phyloP scores from a whole-genome alignment of 2,113 vertebrate species.

The Pterophyllum scalare region DNA sequence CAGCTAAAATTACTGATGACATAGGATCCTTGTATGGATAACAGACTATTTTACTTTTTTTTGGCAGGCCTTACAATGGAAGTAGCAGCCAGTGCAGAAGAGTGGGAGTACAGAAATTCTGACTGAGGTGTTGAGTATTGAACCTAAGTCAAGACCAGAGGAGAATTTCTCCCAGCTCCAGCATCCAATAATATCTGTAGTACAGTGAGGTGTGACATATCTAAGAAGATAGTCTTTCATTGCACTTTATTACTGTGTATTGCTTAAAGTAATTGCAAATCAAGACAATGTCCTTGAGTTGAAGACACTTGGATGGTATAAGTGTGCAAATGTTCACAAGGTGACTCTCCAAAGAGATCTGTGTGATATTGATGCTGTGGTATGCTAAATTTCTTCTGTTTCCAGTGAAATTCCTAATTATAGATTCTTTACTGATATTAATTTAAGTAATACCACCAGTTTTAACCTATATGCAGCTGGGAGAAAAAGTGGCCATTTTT shows the following conservation, averaged over 20 bases:
- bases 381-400: constrained; percentile 25
- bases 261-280: constrained; percentile 15
- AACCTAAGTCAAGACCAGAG: constrained; percentile 69
- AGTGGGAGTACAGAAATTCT: constrained; percentile 74
- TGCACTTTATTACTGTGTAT: background rate
- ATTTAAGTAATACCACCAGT: background rate
- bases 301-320: background rate
- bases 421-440: background rate
- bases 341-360: constrained; percentile 31
- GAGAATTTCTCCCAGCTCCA: constrained; percentile 35
- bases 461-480: background rate
- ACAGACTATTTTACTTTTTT: constrained; percentile 53
- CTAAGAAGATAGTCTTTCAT: background rate
- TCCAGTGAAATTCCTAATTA: constrained; percentile 5
- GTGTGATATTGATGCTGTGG: background rate
- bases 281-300: background rate
- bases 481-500: no score
- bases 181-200: constrained; percentile 12
- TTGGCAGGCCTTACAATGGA: constrained; percentile 54
- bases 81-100: constrained; percentile 61
- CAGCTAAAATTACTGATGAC: constrained; percentile 32
- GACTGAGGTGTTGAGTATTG: constrained; percentile 68
- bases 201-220: background rate
- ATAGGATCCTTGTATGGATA: constrained; percentile 40
- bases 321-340: constrained; percentile 34